Evolutionary conservation across 2,113 vertebrate species (phyloP).

Genomic region (Calidris pugnax): DNA sequence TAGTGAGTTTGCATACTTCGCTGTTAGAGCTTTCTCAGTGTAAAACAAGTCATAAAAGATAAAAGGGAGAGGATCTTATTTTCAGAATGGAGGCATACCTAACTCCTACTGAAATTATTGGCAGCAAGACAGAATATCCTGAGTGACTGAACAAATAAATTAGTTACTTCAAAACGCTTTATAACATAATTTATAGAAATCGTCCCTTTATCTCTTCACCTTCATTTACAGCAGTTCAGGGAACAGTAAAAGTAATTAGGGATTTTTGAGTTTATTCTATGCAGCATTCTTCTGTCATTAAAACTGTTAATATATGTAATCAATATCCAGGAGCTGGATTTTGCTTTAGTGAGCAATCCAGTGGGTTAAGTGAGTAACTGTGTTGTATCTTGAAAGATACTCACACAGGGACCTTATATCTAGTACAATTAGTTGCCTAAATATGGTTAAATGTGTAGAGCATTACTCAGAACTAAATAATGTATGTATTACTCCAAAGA

Average conservation of each 20-base stretch:
- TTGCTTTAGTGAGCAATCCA: neutral
- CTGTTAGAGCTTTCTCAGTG: neutral
- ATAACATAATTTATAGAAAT: neutral
- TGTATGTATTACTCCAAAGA: slow-evolving; percentile 64
- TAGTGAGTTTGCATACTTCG: neutral
- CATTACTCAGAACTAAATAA: slow-evolving; percentile 67
- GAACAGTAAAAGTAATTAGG: neutral
- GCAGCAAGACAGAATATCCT: neutral
- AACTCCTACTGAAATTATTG: neutral
- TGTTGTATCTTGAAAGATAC: neutral
- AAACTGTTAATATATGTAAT: slow-evolving; percentile 12
- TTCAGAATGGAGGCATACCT: neutral
- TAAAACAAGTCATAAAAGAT: neutral
- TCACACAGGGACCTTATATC: neutral
- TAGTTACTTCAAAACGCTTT: neutral
- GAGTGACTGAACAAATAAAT: neutral
- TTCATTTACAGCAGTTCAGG: neutral
- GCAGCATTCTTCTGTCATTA: neutral
- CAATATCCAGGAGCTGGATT: neutral
- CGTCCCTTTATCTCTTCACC: neutral
- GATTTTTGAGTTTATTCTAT: neutral
- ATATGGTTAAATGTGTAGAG: slow-evolving; percentile 34
- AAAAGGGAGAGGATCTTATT: neutral
- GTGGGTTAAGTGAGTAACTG: neutral
- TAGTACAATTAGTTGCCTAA: slow-evolving; percentile 39